Base-by-base conservation (phyloP, 2,888 invertebrate genomes). In the Branchellion lobata region DNA sequence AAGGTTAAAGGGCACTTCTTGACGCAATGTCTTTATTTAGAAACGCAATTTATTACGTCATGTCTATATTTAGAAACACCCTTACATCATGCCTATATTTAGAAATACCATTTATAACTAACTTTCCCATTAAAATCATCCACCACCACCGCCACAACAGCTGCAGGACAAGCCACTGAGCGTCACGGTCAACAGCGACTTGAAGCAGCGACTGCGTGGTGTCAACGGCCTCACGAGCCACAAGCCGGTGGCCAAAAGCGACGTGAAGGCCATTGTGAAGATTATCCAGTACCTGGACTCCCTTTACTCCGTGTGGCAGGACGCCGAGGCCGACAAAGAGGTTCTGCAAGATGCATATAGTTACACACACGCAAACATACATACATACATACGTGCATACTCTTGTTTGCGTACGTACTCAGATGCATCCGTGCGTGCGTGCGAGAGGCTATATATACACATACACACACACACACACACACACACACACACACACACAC, bases 101-200 rank as follows among this genome's bases (percentile, higher is more conserved):
- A n/a, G n/a, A n/a, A n/a, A n/a, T n/a, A n/a, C n/a, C n/a, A n/a
- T n/a, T n/a, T n/a, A n/a, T n/a, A n/a, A n/a, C n/a, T n/a, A 40
- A 14, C 40, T 14, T 8, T 14, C 40, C 40, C 14, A 40, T 14
- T 40, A 40, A 5, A 40, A 40, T 14, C 40, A 40, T 40, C 40
- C 40, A 40, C 40, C 40, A 40, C 40, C 40, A 40, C 40, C 14
- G 5, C 40, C 5, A 40, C 40, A 40, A 40, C 47, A 94, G 94
- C 89, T 93, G 82, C 91, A 92, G 82, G 96, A 96, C 85, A 93
- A 93, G 86, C 96, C 96, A 87, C 89, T 96, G 83, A 95, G 95
- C 24, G 95, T 96, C 3, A 95, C 98, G 83, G 95, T 99, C 71
- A 99, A 99, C 89, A 91, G 97, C 27, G 99, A 99, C 89, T 89